Conservation (phyloP, 1,140 invertebrate species). For the Leptopilina clavipes region DNA sequence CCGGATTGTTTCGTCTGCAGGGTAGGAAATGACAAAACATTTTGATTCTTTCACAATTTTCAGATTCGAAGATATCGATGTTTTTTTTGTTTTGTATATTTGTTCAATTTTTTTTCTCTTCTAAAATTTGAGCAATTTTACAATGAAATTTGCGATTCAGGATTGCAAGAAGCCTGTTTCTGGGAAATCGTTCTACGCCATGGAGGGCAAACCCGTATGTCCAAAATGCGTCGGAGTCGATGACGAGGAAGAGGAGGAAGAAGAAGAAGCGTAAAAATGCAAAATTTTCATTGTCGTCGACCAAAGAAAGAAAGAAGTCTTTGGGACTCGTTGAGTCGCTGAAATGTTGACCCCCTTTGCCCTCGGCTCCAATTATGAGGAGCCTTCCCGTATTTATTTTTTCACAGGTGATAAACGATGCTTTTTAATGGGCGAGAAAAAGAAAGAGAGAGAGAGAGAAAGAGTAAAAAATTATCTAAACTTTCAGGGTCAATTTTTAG, state of each 20-base stretch:
- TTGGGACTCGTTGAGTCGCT: not conserved
- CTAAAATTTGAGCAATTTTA: no score
- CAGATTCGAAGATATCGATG: not conserved
- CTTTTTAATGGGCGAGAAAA: no score
- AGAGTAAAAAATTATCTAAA: no score
- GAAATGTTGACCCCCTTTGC: not conserved
- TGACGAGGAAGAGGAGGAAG: conserved; percentile 82
- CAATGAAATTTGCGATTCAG: conserved; percentile 75
- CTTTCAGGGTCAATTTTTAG: not conserved
- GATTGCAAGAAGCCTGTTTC: conserved; percentile 94
- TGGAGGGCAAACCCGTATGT: conserved; percentile 94
- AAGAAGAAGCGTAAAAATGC: conserved; percentile 54
- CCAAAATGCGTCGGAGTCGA: conserved; percentile 92
- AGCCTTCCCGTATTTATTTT: conserved; percentile 14
- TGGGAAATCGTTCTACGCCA: conserved; percentile 96
- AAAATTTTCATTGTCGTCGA: not conserved
- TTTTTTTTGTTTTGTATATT: not conserved
- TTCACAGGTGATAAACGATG: not conserved
- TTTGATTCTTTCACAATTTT: not conserved
- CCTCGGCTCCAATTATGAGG: conserved; percentile 1
- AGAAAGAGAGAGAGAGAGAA: no score
- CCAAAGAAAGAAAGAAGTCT: not conserved
- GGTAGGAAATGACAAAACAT: conserved; percentile 80
- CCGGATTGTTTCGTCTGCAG: conserved; percentile 99
- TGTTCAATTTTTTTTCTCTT: no score